A percentile compares a stretch with the other conserved stretches of the same genome.
Evolutionary conservation across 2,113 vertebrate species (phyloP).

Genomic region (Silurus glanis): DNA sequence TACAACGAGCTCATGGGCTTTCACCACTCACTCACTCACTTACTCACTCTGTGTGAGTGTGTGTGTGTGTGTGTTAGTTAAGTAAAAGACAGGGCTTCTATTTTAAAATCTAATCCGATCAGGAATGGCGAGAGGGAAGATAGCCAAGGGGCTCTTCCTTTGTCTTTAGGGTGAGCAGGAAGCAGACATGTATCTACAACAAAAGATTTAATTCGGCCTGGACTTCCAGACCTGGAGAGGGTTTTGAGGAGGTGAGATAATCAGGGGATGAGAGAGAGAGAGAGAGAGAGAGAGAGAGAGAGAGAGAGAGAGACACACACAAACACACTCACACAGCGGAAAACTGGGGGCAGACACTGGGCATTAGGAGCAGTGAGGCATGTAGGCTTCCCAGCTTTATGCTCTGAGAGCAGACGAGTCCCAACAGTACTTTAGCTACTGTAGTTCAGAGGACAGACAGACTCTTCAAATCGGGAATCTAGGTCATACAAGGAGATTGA

Average conservation of each 20-base stretch:
- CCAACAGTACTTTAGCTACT: slow-evolving; percentile 15
- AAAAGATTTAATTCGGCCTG: slow-evolving; percentile 49
- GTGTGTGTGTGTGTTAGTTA: background rate
- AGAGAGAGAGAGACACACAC: slow-evolving; percentile 3
- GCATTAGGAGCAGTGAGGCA: slow-evolving; percentile 40
- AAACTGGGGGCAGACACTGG: slow-evolving; percentile 3
- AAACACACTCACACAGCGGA: background rate
- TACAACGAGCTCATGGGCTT: slow-evolving; percentile 18
- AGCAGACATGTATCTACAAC: slow-evolving; percentile 54
- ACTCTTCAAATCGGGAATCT: slow-evolving; percentile 43
- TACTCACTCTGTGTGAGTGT: background rate
- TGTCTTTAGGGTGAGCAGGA: slow-evolving; percentile 51
- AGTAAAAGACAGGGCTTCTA: slow-evolving; percentile 33
- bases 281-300: background rate
- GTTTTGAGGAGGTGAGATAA: slow-evolving; percentile 35
- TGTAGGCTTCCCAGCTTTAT: slow-evolving; percentile 46
- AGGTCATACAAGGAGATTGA: slow-evolving; percentile 41
- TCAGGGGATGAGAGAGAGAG: background rate
- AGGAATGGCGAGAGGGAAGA: slow-evolving; percentile 42
- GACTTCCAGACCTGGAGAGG: slow-evolving; percentile 44
- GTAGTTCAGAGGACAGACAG: slow-evolving; percentile 18
- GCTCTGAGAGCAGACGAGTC: slow-evolving; percentile 40
- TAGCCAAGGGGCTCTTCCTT: slow-evolving; percentile 34
- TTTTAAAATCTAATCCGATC: slow-evolving; percentile 45
- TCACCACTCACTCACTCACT: slow-evolving; percentile 22